phyloP scores from a whole-genome alignment of 1,140 invertebrate species.

The Augochlora pura region DNA sequence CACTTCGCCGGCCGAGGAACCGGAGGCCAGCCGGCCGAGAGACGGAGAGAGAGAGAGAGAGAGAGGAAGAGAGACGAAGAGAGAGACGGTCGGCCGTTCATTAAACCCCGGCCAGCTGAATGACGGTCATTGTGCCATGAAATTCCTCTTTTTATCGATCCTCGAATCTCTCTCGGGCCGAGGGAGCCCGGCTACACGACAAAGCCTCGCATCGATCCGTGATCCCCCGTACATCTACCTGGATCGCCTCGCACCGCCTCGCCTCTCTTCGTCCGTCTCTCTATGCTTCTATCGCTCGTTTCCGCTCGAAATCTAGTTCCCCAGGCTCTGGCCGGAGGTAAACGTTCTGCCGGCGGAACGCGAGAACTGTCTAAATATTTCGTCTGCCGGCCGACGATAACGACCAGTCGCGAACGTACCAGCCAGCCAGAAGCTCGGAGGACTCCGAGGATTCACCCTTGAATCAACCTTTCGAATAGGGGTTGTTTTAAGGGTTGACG shows the following conservation, averaged over 20 bases:
- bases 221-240: not conserved
- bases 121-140: constrained; percentile 39
- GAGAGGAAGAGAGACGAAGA: constrained; percentile 46
- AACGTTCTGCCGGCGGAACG: not conserved
- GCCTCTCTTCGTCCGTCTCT: not conserved
- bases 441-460: too few relatives aligned
- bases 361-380: constrained; percentile 5
- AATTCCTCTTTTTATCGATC: constrained; percentile 31
- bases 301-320: not conserved
- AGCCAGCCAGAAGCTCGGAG: too few relatives aligned
- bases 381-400: not conserved
- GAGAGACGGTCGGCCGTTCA: constrained; percentile 37
- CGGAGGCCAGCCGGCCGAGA: constrained; percentile 16
- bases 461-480: too few relatives aligned
- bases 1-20: constrained; percentile 28
- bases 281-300: not conserved
- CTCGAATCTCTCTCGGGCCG: not conserved
- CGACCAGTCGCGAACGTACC: not conserved
- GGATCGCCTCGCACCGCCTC: not conserved
- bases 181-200: not conserved
- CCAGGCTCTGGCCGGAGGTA: not conserved
- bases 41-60: constrained; percentile 53
- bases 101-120: constrained; percentile 41
- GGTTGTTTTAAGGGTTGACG: too few relatives aligned
- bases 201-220: not conserved